Evolutionary conservation across 2,797 vertebrate genomes (phyloP).

Genomic region (Falco biarmicus): DNA sequence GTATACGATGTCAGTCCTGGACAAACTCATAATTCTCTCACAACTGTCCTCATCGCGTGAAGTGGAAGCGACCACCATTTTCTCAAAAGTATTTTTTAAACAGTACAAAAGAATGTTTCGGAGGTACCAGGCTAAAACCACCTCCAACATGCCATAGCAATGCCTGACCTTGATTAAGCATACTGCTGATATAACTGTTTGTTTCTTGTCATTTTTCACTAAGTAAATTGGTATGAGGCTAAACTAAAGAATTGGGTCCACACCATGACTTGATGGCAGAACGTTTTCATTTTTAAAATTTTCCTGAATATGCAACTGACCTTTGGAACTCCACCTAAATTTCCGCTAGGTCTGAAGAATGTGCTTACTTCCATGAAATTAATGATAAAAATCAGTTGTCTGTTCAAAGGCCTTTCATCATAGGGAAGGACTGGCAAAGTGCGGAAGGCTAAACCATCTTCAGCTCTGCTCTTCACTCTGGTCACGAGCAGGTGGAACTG

Average conservation of each 20-base stretch:
- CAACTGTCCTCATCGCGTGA: rapidly evolving
- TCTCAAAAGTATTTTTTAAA: neutral
- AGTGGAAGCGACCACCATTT: neutral
- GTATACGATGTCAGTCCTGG: rapidly evolving
- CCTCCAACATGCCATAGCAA: rapidly evolving
- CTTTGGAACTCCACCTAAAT: neutral
- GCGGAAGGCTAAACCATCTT: rapidly evolving
- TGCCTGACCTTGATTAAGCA: neutral
- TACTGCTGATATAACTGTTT: neutral
- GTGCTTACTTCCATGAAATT: neutral
- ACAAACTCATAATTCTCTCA: neutral
- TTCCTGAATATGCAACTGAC: neutral
- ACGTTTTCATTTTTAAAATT: neutral
- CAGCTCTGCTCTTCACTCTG: neutral
- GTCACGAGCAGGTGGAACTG: neutral
- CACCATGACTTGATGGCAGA: rapidly evolving
- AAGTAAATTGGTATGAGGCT: rapidly evolving
- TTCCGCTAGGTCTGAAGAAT: neutral
- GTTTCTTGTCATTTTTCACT: neutral
- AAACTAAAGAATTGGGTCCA: neutral
- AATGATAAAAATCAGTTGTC: neutral
- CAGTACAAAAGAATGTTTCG: neutral
- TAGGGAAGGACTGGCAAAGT: neutral
- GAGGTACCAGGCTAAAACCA: neutral
- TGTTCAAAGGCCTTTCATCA: neutral